phyloP scores from a whole-genome alignment of 1,140 invertebrate genomes.

The Macrotrachela quadricornifera region DNA sequence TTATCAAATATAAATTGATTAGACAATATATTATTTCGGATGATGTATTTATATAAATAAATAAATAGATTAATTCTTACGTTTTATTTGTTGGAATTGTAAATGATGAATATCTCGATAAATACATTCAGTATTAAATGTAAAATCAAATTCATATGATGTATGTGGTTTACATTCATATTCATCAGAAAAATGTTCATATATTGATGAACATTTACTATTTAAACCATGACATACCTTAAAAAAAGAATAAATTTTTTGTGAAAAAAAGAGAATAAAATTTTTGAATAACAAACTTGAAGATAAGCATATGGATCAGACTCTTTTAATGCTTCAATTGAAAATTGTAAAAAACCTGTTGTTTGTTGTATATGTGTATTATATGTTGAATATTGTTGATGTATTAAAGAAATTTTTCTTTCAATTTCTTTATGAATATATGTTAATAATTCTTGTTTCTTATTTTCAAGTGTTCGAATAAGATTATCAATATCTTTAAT shows the following conservation, averaged over 20 bases:
- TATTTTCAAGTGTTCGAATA: not conserved
- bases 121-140: not conserved
- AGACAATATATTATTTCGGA: too few relatives aligned
- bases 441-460: conserved; percentile 2
- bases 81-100: not conserved
- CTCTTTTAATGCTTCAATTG: conserved; percentile 92
- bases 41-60: too few relatives aligned
- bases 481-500: conserved; percentile 1
- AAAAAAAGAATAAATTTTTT: not conserved
- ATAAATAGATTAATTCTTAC: too few relatives aligned
- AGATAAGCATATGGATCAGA: conserved; percentile 81
- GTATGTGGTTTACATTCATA: not conserved
- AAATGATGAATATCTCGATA: conserved; percentile 1
- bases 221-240: not conserved
- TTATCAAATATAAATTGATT: too few relatives aligned
- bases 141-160: conserved; percentile 1
- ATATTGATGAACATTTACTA: not conserved
- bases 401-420: conserved; percentile 33
- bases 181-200: not conserved
- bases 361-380: conserved; percentile 66
- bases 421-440: not conserved
- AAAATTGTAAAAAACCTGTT: conserved; percentile 83
- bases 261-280: not conserved
- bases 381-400: conserved; percentile 60
- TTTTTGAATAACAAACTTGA: conserved; percentile 45